phyloP scores from a whole-genome alignment of 2,888 invertebrate species.

The Netelia virgata region DNA sequence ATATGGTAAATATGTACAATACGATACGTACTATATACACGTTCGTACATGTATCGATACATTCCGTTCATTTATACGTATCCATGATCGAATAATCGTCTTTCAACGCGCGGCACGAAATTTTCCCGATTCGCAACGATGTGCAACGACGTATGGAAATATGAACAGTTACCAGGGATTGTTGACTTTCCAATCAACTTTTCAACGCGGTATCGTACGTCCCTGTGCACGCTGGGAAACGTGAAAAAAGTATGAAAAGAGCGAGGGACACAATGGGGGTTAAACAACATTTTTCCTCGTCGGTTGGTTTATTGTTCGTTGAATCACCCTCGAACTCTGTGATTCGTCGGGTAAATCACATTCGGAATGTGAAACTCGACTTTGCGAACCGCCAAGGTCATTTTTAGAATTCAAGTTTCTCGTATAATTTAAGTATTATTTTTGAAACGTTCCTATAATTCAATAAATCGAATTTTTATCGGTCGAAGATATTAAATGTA shows the following conservation, averaged over 20 bases:
- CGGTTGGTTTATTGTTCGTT: too few species aligned
- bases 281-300: not conserved
- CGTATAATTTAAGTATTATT: too few species aligned
- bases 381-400: too few species aligned
- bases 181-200: not conserved
- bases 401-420: too few species aligned
- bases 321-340: too few species aligned
- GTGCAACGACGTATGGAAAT: not conserved
- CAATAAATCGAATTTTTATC: too few species aligned
- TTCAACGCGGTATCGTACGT: not conserved
- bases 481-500: too few species aligned
- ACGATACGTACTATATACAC: conserved; percentile 10
- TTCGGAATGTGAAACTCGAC: too few species aligned
- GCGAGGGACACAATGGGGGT: not conserved
- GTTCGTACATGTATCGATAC: not conserved
- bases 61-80: conserved; percentile 26
- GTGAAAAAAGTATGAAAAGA: conserved; percentile 8
- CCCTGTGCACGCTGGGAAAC: not conserved
- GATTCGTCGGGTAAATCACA: too few species aligned
- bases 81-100: conserved; percentile 6
- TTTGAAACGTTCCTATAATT: too few species aligned
- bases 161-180: not conserved
- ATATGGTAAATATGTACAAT: not conserved
- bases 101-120: not conserved
- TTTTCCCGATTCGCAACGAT: not conserved